Evolutionary conservation across 1,140 invertebrate genomes (phyloP).

Genomic region (Drosophila neocordata): DNA sequence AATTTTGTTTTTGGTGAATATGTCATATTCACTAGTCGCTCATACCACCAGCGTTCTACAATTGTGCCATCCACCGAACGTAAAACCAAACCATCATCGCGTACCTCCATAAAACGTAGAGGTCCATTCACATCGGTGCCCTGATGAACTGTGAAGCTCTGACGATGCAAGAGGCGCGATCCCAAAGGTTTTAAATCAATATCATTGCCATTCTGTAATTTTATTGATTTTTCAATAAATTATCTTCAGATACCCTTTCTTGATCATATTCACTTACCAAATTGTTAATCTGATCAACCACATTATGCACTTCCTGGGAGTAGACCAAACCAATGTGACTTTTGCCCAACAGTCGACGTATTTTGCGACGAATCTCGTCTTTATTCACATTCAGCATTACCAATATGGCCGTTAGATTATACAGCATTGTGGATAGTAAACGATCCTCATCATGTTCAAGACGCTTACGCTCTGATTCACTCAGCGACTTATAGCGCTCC

Average conservation of each 20-base stretch:
- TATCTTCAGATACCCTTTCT: too few species aligned
- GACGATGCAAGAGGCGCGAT: conserved; percentile 95
- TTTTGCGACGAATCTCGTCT: conserved; percentile 94
- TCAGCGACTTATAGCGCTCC: conserved; percentile 97
- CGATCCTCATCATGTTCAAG: conserved; percentile 99
- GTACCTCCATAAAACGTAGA: conserved; percentile 98
- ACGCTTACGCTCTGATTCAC: conserved; percentile 96
- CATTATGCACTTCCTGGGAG: conserved; percentile 98
- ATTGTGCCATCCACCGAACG: conserved; percentile 93
- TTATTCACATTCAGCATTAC: conserved; percentile 96
- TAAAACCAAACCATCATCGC: conserved; percentile 98
- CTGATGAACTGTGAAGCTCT: conserved; percentile 98
- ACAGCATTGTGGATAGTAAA: conserved; percentile 96
- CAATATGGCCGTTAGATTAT: conserved; percentile 98
- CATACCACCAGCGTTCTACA: conserved; percentile 99
- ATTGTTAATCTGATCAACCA: conserved; percentile 97
- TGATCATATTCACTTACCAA: conserved; percentile 93
- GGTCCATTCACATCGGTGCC: conserved; percentile 95
- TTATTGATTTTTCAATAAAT: not conserved
- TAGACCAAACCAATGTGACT: conserved; percentile 99
- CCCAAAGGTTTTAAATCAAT: conserved; percentile 97
- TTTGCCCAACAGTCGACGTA: conserved; percentile 96
- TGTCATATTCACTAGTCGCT: conserved; percentile 99
- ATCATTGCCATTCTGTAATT: conserved; percentile 95
- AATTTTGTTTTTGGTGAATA: conserved; percentile 99